A percentile compares a stretch with the other conserved stretches of the same genome.
phyloP scores from a whole-genome alignment of 2,113 vertebrate species.

The Australoheros scitulus region DNA sequence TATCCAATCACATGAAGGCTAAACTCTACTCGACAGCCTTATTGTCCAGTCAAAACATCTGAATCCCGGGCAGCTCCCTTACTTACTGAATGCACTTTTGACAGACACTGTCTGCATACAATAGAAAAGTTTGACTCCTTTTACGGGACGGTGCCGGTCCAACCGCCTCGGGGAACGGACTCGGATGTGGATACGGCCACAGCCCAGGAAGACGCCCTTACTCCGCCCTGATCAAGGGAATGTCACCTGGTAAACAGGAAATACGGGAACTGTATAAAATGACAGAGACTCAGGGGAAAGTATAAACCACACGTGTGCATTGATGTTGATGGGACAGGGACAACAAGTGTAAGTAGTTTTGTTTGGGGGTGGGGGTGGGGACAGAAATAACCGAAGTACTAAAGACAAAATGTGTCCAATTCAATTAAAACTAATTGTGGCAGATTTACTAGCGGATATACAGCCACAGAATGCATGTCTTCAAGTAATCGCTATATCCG shows the following conservation, averaged over 20 bases:
- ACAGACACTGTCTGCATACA: conserved; percentile 69
- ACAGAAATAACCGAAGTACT: background rate
- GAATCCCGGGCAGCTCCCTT: background rate
- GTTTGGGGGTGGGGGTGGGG: background rate
- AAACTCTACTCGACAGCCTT: background rate
- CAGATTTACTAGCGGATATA: no score
- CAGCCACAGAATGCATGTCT: no score
- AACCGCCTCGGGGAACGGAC: conserved; percentile 50
- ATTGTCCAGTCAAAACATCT: conserved; percentile 1
- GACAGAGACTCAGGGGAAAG: background rate
- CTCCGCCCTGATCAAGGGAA: conserved; percentile 23
- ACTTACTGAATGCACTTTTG: conserved; percentile 54
- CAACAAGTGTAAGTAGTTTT: background rate
- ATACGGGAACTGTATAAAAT: background rate
- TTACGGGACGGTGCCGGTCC: conserved; percentile 71
- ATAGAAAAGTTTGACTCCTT: conserved; percentile 79
- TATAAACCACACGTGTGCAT: background rate
- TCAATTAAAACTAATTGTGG: no score
- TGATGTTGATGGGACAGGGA: background rate
- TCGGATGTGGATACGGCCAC: conserved; percentile 17
- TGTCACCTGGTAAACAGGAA: conserved; percentile 38
- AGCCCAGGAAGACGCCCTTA: conserved; percentile 50
- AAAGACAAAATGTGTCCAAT: no score
- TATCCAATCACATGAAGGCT: conserved; percentile 36
- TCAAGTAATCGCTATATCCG: background rate